Conservation (phyloP, 2,888 invertebrate genomes). For the Mesoligia furuncula region DNA sequence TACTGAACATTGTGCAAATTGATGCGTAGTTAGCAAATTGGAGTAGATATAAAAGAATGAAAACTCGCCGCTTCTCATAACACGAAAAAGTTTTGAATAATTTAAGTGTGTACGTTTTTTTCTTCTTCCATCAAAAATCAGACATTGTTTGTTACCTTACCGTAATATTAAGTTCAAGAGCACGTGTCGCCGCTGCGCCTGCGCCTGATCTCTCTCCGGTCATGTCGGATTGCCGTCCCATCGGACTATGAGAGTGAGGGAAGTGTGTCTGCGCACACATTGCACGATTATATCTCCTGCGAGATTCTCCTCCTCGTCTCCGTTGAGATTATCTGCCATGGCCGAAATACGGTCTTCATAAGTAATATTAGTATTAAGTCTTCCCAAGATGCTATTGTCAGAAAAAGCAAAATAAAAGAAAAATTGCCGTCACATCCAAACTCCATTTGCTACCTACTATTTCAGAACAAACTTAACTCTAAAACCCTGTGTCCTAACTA, state of each 20-base stretch:
- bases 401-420: background rate
- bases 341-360: background rate
- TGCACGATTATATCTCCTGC: background rate
- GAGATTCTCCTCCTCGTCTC: no score
- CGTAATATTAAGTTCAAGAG: background rate
- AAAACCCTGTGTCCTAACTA: background rate
- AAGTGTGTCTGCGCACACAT: background rate
- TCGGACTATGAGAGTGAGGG: background rate
- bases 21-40: constrained; percentile 1
- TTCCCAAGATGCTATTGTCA: background rate
- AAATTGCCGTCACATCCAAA: background rate
- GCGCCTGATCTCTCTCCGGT: background rate
- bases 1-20: constrained; percentile 6
- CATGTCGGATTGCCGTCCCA: background rate
- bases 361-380: background rate
- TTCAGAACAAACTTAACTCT: constrained; percentile 16
- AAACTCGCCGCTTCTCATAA: background rate
- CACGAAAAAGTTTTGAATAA: no score
- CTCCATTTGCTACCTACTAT: constrained; percentile 4
- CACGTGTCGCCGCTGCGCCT: background rate
- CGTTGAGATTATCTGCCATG: background rate
- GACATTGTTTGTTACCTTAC: background rate
- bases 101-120: no score
- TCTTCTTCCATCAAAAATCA: background rate
- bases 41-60: background rate